Percentiles rank a stretch among this genome's conserved stretches.
These are phyloP conservation scores for Catharus ustulatus DNA, from an alignment of 2,797 vertebrate species.

Conservation along the genomic window DNA sequence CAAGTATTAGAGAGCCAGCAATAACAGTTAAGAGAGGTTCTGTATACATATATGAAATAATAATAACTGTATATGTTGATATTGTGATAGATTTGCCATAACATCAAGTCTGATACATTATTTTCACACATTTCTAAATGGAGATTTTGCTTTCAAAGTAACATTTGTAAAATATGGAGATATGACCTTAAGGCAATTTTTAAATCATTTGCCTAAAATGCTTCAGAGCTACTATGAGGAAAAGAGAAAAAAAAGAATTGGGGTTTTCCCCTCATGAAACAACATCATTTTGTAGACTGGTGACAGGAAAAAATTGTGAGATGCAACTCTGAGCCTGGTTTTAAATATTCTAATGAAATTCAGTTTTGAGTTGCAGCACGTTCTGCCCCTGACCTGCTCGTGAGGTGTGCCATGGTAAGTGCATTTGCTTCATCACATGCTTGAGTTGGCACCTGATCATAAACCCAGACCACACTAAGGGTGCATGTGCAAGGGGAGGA, in stretches of 20 bases:
- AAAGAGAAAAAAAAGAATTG: not conserved
- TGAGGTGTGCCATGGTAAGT: not conserved
- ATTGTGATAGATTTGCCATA: not conserved
- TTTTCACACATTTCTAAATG: not conserved
- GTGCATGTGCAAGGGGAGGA: not conserved
- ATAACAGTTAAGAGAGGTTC: not conserved
- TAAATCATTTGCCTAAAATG: not conserved
- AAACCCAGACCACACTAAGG: not conserved
- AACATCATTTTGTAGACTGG: not conserved
- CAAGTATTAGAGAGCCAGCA: not conserved
- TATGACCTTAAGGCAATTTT: not conserved
- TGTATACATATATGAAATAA: not conserved
- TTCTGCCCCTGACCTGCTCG: not conserved
- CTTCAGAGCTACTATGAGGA: not conserved
- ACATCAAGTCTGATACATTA: not conserved
- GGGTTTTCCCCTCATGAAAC: not conserved
- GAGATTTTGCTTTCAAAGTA: not conserved
- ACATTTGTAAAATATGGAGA: not conserved
- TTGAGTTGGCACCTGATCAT: not conserved
- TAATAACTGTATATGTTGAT: not conserved
- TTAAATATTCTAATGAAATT: not conserved
- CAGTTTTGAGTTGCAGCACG: not conserved
- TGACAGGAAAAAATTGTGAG: not conserved
- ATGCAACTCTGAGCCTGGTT: not conserved
- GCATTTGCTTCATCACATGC: not conserved